Evolutionary conservation across 2,797 vertebrate species (phyloP).

Genomic region (Xerus rutilus): DNA sequence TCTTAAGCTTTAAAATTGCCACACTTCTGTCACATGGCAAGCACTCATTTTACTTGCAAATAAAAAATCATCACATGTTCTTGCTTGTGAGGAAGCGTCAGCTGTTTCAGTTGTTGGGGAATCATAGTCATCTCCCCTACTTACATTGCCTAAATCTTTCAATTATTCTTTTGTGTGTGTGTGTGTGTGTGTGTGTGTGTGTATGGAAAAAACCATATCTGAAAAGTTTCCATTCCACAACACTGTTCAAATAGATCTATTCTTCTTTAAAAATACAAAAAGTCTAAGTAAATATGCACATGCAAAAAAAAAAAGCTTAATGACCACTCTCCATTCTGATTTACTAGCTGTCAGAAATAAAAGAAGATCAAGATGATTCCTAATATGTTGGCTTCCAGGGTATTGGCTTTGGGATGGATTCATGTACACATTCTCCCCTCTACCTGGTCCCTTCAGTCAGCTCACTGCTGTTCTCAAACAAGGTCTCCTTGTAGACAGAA

Average conservation of each 20-base stretch:
- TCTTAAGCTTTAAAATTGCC: constrained; percentile 1
- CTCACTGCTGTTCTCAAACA: background rate
- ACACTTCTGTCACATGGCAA: background rate
- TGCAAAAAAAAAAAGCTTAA: too few species aligned
- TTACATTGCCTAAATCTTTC: background rate
- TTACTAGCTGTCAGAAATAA: background rate
- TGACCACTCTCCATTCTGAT: too few species aligned
- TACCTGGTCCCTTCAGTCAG: background rate
- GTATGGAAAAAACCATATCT: background rate
- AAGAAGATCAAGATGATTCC: background rate
- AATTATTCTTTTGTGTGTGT: background rate
- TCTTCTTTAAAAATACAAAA: background rate
- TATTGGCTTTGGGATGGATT: background rate
- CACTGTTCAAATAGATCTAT: background rate
- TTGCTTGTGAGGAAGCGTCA: background rate
- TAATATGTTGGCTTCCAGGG: background rate
- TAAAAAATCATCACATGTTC: background rate
- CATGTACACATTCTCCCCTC: background rate
- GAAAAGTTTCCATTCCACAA: background rate
- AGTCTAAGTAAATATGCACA: background rate
- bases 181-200: background rate
- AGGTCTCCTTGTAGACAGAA: background rate
- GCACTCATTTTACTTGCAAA: background rate
- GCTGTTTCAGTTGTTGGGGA: constrained; percentile 3
- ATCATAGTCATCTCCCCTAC: background rate